Percentiles rank a stretch among this genome's conserved stretches.
These are phyloP conservation scores for Amphibalanus amphitrite DNA, from an alignment of 1,140 invertebrate species.

Conservation along the genomic window DNA sequence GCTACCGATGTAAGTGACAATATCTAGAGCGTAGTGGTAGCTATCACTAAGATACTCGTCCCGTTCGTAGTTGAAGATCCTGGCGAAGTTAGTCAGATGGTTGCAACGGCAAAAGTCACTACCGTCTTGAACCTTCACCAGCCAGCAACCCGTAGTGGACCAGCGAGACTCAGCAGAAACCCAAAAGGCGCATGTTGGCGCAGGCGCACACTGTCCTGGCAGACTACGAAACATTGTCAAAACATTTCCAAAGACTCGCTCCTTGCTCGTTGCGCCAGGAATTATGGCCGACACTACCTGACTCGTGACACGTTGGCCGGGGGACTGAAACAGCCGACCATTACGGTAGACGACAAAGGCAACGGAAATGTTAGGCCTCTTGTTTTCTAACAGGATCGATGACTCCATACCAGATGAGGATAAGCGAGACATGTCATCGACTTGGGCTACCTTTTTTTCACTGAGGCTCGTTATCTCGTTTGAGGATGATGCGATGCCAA, in stretches of 20 bases:
- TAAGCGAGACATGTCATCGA: background rate
- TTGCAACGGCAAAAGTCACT: slow-evolving; percentile 17
- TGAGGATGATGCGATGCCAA: background rate
- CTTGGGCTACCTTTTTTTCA: background rate
- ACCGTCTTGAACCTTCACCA: background rate
- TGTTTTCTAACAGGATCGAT: background rate
- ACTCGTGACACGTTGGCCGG: background rate
- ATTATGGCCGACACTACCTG: background rate
- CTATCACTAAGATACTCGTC: slow-evolving; percentile 8
- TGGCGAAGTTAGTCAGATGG: slow-evolving; percentile 18
- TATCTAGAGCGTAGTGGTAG: slow-evolving; percentile 15
- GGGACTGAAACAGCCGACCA: background rate
- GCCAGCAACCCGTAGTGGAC: background rate
- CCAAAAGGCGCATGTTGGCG: background rate
- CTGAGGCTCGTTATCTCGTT: background rate
- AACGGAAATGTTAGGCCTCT: no score
- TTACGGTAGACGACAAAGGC: background rate
- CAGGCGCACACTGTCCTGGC: no score
- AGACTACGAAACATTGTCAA: background rate
- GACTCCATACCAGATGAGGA: background rate
- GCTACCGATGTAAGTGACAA: slow-evolving; percentile 20
- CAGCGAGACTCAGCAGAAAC: background rate
- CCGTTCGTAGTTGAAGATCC: slow-evolving; percentile 18
- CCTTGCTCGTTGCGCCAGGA: no score
- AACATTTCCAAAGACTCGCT: background rate